Base-by-base conservation (phyloP, 2,797 vertebrate genomes). In the Chelidonichthys spinosus region DNA sequence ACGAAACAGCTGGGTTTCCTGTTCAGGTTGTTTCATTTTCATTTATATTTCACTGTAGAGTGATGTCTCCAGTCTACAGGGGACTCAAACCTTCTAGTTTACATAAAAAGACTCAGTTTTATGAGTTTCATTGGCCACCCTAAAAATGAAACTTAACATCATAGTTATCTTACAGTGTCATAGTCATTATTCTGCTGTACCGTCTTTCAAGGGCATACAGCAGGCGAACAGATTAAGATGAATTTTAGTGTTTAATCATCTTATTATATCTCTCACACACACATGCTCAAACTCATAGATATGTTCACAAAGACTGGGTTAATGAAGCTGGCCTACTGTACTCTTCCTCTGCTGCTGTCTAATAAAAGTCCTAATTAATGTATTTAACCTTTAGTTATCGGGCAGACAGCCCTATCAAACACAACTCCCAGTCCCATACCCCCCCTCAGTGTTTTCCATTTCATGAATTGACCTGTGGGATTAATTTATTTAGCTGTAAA, bases 321-420 rank as follows among this genome's bases (percentile, higher is more conserved):
- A 84, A 86, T 88, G 72, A 83, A 50, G 84, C 60, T 66, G 66
- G 4, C 60, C 69, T 37, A 0, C 36, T 66, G 58, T 70, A 74
- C 63, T 62, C 17, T 55, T 62, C 40, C 61, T 52, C 33, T 65
- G 59, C 33, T 66, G 8, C 47, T 67, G 37, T 69, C 68, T 62
- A 66, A 72, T 61, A 66, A 60, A 71, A 69, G 10, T 14, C 9
- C 4, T 74, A 78, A 78, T 74, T 75, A 59, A 81, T 47, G 43
- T 25, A 46, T 85, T 82, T 73, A 75, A 82, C 70, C 54, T 77
- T 85, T 70, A 39, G 50, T 53, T 62, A 58, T 66, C 50, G 62
- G 56, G n/a, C 61, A 43, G 44, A 63, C 2, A 49, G 37, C 10
- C 42, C 11, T 5, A 40, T 10, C 42, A 58, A 60, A 68, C 42